phyloP scores from a whole-genome alignment of 2,888 invertebrate genomes.

The Tuta absoluta region DNA sequence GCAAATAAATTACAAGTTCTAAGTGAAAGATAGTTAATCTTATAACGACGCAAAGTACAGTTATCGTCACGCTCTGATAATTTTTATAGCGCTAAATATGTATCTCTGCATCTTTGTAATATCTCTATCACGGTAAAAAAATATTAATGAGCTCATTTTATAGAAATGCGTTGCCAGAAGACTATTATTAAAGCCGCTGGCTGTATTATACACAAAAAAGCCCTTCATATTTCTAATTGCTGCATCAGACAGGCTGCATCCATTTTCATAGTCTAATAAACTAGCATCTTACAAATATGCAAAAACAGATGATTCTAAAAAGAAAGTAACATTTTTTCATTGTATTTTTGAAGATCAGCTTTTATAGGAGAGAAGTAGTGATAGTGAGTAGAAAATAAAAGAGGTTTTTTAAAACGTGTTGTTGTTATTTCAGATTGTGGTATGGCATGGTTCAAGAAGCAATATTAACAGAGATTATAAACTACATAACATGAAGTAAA shows the following conservation, averaged over 20 bases:
- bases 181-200: neutral
- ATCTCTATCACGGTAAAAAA: slow-evolving; percentile 15
- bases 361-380: no score
- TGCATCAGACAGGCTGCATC: neutral
- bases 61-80: slow-evolving; percentile 4
- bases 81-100: slow-evolving; percentile 9
- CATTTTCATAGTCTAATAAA: slow-evolving; percentile 7
- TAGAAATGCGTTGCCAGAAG: neutral
- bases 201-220: neutral
- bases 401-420: no score
- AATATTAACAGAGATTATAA: no score
- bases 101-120: slow-evolving; percentile 16
- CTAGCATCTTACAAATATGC: neutral
- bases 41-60: slow-evolving; percentile 5
- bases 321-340: neutral
- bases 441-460: no score
- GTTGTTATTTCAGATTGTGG: no score
- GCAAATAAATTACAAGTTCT: neutral
- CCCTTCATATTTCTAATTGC: neutral
- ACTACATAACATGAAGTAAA: neutral
- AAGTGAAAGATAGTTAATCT: slow-evolving; percentile 3
- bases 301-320: neutral
- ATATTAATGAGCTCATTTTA: slow-evolving; percentile 10
- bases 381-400: no score
- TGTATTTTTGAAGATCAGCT: neutral